Percentiles rank a stretch among this genome's conserved stretches.
phyloP scores from a whole-genome alignment of 2,113 vertebrate species.

The Anas platyrhynchos region DNA sequence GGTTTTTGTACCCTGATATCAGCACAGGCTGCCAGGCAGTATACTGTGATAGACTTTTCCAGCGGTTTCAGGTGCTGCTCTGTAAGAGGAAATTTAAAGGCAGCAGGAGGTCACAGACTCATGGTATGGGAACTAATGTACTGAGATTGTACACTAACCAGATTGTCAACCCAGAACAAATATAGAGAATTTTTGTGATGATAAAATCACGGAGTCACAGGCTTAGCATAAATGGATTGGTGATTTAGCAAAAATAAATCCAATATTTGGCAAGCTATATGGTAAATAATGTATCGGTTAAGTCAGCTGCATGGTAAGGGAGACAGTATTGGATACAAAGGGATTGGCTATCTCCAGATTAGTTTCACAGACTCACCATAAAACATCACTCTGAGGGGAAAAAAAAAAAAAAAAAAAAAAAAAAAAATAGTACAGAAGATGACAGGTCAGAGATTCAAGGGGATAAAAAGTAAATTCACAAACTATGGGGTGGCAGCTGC shows the following conservation, averaged over 20 bases:
- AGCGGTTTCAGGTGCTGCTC: not conserved
- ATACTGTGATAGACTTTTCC: not conserved
- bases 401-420: not conserved
- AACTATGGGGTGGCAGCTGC: not conserved
- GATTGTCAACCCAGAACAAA: not conserved
- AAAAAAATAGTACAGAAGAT: not conserved
- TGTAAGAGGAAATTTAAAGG: not conserved
- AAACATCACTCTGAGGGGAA: not conserved
- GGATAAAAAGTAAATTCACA: not conserved
- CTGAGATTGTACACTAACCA: not conserved
- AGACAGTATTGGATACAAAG: not conserved
- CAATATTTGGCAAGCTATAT: too few species aligned
- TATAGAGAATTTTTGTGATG: too few species aligned
- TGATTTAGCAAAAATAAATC: not conserved
- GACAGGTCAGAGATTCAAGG: not conserved
- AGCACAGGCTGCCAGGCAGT: not conserved
- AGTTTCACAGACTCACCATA: not conserved
- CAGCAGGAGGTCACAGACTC: not conserved
- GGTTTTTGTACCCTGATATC: not conserved
- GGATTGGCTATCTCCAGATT: not conserved
- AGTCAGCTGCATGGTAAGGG: too few species aligned
- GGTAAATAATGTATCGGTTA: not conserved
- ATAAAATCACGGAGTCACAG: not conserved
- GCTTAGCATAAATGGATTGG: not conserved
- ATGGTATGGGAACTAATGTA: not conserved